Percentiles rank a stretch among this genome's conserved stretches.
phyloP scores from a whole-genome alignment of 53 echinoderm and acorn worm genomes.

The Hippasteria phrygiana region DNA sequence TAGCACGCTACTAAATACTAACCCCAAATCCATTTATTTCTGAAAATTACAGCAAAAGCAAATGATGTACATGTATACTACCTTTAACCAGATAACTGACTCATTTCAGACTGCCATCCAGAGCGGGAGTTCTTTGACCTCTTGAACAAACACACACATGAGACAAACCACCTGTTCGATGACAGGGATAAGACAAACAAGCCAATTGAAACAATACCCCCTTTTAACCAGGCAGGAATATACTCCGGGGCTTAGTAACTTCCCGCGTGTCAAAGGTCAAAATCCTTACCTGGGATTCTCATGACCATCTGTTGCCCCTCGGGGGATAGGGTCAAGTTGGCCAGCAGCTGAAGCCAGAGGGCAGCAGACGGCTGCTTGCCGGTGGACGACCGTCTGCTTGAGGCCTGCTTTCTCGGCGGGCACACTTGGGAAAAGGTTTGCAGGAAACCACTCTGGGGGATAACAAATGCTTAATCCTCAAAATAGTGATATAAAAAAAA shows the following conservation, averaged over 20 bases:
- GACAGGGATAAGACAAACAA: neutral
- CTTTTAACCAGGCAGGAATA: neutral
- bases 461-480: neutral
- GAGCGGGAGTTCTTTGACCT: neutral
- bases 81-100: no score
- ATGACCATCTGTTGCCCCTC: slow-evolving; percentile 98
- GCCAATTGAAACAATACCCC: neutral
- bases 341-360: slow-evolving; percentile 92
- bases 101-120: neutral
- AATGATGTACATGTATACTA: no score
- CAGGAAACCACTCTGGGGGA: slow-evolving; percentile 89
- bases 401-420: slow-evolving; percentile 69
- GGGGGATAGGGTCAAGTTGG: slow-evolving; percentile 83
- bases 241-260: neutral
- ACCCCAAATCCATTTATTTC: no score
- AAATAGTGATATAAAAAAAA: neutral
- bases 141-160: neutral
- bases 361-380: slow-evolving; percentile 57
- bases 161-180: neutral
- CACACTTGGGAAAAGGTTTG: slow-evolving; percentile 75
- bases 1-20: no score
- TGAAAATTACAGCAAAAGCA: no score
- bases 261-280: slow-evolving; percentile 11
- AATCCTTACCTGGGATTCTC: slow-evolving; percentile 91
- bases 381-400: slow-evolving; percentile 13